Conservation (phyloP, 2,888 invertebrate species). For the Tryphoninae sp. region DNA sequence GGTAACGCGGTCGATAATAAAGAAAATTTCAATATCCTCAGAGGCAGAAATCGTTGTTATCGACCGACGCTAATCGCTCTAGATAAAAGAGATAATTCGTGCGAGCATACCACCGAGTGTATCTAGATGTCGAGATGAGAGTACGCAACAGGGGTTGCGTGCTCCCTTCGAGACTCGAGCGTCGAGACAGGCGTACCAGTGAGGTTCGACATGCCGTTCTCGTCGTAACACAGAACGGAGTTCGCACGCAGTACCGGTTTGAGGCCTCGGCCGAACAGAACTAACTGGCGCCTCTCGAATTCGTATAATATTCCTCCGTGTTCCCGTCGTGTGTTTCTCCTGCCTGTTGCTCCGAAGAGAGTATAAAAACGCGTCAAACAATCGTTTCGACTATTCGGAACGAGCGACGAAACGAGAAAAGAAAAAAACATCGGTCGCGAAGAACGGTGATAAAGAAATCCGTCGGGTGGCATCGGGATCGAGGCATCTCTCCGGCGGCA, state of each 20-base stretch:
- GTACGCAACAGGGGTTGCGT: constrained; percentile 50
- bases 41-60: neutral
- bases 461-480: neutral
- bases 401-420: neutral
- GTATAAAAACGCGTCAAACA: neutral
- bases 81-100: constrained; percentile 2
- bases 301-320: constrained; percentile 37
- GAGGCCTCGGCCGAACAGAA: constrained; percentile 66
- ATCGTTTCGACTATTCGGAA: neutral
- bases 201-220: constrained; percentile 76
- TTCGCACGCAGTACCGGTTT: constrained; percentile 73
- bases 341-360: neutral
- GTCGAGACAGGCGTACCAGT: constrained; percentile 64
- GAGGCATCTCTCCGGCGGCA: neutral
- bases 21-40: neutral
- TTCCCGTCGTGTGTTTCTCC: neutral
- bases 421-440: neutral
- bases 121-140: constrained; percentile 63
- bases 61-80: constrained; percentile 7
- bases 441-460: constrained; percentile 20
- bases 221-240: constrained; percentile 70
- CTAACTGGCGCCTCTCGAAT: constrained; percentile 59
- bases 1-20: neutral
- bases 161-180: constrained; percentile 48
- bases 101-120: constrained; percentile 10